These are phyloP conservation scores for Sphaerophoria taeniata DNA, from an alignment of 2,888 invertebrate genomes.

Conservation along the genomic window DNA sequence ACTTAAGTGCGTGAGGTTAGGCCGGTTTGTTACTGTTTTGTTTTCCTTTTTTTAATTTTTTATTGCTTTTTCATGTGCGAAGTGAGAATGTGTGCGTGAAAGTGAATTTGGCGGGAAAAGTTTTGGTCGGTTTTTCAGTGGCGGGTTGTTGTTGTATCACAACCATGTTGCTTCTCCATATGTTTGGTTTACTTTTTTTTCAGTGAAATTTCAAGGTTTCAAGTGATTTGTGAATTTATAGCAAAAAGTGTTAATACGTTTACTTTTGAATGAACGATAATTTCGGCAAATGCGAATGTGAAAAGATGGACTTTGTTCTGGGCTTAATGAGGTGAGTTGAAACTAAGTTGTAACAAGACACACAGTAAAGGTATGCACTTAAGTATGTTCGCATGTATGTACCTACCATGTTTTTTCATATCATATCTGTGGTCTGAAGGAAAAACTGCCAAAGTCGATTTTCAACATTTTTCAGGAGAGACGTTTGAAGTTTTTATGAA, in stretches of 20 bases:
- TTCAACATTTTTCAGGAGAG: no score
- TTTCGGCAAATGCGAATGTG: not conserved
- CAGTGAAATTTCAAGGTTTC: not conserved
- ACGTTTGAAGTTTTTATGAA: no score
- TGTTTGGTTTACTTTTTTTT: not conserved
- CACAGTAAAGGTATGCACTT: not conserved
- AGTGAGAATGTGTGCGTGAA: slow-evolving; percentile 33
- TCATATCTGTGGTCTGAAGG: no score
- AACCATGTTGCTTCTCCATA: slow-evolving; percentile 25
- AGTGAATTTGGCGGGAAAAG: slow-evolving; percentile 67
- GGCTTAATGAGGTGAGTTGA: slow-evolving; percentile 1
- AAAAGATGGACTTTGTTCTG: not conserved
- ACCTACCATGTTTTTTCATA: no score
- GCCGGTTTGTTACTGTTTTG: slow-evolving; percentile 8
- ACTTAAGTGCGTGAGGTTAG: slow-evolving; percentile 51
- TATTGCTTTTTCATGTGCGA: slow-evolving; percentile 38
- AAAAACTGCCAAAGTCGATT: no score
- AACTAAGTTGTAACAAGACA: not conserved
- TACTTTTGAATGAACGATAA: not conserved
- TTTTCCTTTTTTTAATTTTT: slow-evolving; percentile 46
- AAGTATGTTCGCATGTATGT: not conserved
- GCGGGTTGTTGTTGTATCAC: slow-evolving; percentile 6
- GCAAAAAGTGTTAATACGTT: slow-evolving; percentile 11
- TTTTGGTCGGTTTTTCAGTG: slow-evolving; percentile 39
- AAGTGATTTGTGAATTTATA: slow-evolving; percentile 12